phyloP scores from a whole-genome alignment of 2,888 invertebrate species.

The Philereme transversata region DNA sequence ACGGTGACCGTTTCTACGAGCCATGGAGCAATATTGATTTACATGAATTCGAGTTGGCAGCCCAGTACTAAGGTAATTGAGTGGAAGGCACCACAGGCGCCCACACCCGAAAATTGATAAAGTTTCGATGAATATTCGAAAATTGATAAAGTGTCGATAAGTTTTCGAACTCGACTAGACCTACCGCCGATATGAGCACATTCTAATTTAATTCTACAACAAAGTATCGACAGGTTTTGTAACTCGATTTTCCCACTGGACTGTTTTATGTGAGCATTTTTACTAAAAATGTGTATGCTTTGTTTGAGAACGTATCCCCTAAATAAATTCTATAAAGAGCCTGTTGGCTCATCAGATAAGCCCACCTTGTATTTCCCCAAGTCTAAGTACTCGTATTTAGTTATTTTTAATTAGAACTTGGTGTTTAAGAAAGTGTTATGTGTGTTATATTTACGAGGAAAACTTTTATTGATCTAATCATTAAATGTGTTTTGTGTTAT shows the following conservation, averaged over 20 bases:
- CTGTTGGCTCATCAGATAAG: no score
- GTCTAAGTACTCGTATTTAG: no score
- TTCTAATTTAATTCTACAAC: constrained; percentile 46
- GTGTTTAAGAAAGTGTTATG: no score
- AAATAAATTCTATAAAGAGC: no score
- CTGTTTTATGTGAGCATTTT: neutral
- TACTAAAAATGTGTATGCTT: neutral
- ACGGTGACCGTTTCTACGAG: no score
- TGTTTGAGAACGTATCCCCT: no score
- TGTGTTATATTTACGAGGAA: no score
- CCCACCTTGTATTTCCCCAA: no score
- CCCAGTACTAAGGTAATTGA: constrained; percentile 47
- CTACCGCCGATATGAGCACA: constrained; percentile 41
- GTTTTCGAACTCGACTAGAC: constrained; percentile 31
- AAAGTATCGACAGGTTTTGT: constrained; percentile 28
- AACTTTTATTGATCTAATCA: no score
- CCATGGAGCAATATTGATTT: constrained; percentile 20
- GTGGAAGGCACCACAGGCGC: constrained; percentile 47
- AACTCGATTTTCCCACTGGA: constrained; percentile 7
- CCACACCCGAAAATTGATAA: constrained; percentile 56
- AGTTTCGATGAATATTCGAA: constrained; percentile 57
- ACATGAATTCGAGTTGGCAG: constrained; percentile 29
- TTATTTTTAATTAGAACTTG: no score
- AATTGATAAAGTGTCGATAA: constrained; percentile 55
- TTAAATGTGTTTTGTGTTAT: no score